Percentiles rank a stretch among this genome's conserved stretches.
These are phyloP conservation scores for Lanius ludovicianus DNA, from an alignment of 2,113 vertebrate genomes.

Conservation along the genomic window DNA sequence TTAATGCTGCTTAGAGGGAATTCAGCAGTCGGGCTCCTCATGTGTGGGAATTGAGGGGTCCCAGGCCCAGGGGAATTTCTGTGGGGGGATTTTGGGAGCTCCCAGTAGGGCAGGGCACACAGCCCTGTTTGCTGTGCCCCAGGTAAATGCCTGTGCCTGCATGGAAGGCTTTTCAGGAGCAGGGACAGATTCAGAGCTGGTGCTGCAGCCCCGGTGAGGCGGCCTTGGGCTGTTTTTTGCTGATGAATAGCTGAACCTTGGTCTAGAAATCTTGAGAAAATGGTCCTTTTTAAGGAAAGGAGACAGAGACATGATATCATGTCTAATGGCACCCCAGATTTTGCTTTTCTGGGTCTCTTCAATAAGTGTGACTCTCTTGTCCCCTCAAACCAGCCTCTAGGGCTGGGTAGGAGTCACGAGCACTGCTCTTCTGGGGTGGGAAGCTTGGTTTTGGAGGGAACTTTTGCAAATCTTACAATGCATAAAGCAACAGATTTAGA, in stretches of 20 bases:
- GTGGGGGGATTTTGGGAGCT: not conserved
- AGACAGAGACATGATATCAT: no score
- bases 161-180: accelerated
- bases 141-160: no score
- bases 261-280: not conserved
- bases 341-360: not conserved
- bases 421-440: accelerated
- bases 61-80: not conserved
- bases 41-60: not conserved
- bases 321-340: not conserved
- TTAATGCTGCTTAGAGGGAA: not conserved
- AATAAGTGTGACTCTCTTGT: accelerated
- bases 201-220: not conserved
- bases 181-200: no score
- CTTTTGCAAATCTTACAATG: not conserved
- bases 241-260: not conserved
- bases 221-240: not conserved
- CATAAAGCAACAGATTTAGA: not conserved
- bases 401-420: not conserved
- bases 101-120: not conserved
- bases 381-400: accelerated
- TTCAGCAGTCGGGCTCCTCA: not conserved
- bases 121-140: not conserved
- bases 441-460: not conserved
- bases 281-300: not conserved